These are phyloP conservation scores for Eurois occulta DNA, from an alignment of 2,888 invertebrate species.

Conservation along the genomic window DNA sequence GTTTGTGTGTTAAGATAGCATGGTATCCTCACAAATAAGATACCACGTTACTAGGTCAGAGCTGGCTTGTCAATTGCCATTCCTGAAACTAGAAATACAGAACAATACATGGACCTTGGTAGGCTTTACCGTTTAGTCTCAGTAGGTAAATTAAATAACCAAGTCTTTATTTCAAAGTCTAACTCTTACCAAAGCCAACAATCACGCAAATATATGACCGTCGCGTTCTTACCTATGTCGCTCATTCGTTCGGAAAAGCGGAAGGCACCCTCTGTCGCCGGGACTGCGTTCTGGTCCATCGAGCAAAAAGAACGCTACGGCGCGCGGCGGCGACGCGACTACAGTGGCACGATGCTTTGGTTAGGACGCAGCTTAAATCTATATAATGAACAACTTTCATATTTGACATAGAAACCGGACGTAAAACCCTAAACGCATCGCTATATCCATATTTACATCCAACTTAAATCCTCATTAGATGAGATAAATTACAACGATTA, in stretches of 20 bases:
- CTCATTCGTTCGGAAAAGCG: not conserved
- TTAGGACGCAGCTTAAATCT: not conserved
- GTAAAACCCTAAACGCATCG: no score
- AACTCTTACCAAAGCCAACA: not conserved
- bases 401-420: not conserved
- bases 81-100: not conserved
- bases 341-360: no score
- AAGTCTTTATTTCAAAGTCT: not conserved
- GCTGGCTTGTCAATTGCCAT: not conserved
- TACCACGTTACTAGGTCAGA: slow-evolving; percentile 7
- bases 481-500: slow-evolving; percentile 57
- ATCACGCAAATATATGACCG: not conserved
- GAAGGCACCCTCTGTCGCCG: not conserved
- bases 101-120: not conserved
- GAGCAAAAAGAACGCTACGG: not conserved
- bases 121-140: not conserved
- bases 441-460: no score
- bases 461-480: slow-evolving; percentile 27
- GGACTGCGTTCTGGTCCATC: not conserved
- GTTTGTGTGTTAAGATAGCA: not conserved
- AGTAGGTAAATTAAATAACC: not conserved
- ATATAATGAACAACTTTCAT: not conserved
- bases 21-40: slow-evolving; percentile 27
- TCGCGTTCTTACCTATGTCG: not conserved
- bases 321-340: no score